phyloP scores from a whole-genome alignment of 2,113 vertebrate genomes.

The Athene cunicularia region DNA sequence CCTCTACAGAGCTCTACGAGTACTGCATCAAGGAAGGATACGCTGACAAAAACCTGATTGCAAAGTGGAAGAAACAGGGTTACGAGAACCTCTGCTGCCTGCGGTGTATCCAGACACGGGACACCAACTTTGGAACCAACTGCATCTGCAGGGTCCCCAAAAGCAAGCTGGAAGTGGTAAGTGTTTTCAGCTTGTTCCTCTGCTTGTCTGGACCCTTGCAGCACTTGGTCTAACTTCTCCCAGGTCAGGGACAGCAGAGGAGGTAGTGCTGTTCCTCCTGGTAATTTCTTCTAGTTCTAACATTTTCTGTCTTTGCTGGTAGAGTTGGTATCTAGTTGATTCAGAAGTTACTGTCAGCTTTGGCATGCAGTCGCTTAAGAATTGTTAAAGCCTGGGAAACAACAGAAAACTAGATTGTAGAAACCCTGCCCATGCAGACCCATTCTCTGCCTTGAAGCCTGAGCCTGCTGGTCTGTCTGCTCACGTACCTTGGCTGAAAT shows the following conservation, averaged over 20 bases:
- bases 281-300: background rate
- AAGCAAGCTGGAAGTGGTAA: conserved; percentile 98
- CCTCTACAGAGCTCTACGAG: conserved; percentile 89
- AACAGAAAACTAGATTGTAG: background rate
- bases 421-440: background rate
- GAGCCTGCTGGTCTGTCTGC: background rate
- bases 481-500: accelerated
- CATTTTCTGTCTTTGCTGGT: background rate
- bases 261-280: background rate
- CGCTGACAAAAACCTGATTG: conserved; percentile 96
- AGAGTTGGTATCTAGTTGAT: background rate
- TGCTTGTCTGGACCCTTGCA: background rate
- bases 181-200: background rate
- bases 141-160: conserved; percentile 98
- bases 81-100: conserved; percentile 97
- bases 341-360: background rate
- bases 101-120: conserved; percentile 95
- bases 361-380: accelerated
- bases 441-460: background rate
- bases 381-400: background rate
- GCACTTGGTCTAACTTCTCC: background rate
- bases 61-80: conserved; percentile 98
- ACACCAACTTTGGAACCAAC: conserved; percentile 98
- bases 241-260: background rate
- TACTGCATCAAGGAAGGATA: conserved; percentile 98